Conservation (phyloP, 92 coral and sea anemone species). For the Phenganax stokvisi region DNA sequence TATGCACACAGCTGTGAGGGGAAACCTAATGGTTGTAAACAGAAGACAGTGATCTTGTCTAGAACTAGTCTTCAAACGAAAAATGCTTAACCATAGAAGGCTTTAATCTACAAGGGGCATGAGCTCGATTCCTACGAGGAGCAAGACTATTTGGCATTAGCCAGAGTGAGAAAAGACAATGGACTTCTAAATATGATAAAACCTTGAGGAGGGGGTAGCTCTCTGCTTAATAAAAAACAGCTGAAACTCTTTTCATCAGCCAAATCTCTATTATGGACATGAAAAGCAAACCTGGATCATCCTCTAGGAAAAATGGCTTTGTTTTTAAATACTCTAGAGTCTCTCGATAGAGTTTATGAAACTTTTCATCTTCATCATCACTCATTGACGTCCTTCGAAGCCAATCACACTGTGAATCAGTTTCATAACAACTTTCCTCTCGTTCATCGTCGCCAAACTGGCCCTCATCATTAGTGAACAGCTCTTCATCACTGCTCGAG, state of each 20-base stretch:
- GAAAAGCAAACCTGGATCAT: conserved; percentile 27
- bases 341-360: conserved; percentile 58
- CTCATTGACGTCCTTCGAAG: conserved; percentile 48
- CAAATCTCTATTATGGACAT: conserved; percentile 15
- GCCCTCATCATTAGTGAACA: conserved; percentile 92
- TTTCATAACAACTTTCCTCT: conserved; percentile 91
- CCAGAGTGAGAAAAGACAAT: no score
- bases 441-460: conserved; percentile 91
- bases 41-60: no score
- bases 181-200: no score
- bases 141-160: no score
- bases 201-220: no score
- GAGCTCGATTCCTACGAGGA: no score
- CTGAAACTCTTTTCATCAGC: neutral
- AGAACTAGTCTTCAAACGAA: no score
- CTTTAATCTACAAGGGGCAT: no score
- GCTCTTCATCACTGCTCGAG: conserved; percentile 51
- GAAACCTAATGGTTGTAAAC: no score
- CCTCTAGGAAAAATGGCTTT: conserved; percentile 38
- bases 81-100: no score
- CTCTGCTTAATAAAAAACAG: no score
- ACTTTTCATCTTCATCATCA: conserved; percentile 74
- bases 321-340: conserved; percentile 32
- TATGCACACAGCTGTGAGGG: no score
- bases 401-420: conserved; percentile 76